phyloP scores from a whole-genome alignment of 2,888 invertebrate species.

The Nemotelus nigrinus region DNA sequence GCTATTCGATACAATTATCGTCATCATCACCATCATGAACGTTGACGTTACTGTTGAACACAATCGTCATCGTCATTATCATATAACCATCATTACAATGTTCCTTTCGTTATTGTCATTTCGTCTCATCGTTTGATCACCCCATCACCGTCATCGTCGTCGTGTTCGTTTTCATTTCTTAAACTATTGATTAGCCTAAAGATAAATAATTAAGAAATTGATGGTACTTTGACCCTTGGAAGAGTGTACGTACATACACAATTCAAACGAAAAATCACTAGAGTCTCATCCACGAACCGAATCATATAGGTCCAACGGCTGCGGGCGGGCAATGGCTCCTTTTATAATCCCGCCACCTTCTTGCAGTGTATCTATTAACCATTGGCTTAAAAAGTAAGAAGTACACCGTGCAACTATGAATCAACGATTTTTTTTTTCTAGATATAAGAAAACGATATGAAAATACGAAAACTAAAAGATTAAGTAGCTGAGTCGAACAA shows the following conservation, averaged over 20 bases:
- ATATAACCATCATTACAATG: background rate
- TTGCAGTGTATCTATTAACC: no score
- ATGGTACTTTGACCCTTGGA: conserved; percentile 31
- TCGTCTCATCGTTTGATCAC: background rate
- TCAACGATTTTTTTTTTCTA: no score
- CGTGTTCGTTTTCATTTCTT: conserved; percentile 3
- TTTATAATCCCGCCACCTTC: no score
- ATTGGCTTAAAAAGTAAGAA: no score
- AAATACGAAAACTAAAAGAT: no score
- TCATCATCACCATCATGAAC: background rate
- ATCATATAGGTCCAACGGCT: no score
- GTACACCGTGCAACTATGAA: no score
- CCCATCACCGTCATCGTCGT: conserved; percentile 1
- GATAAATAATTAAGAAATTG: conserved; percentile 40
- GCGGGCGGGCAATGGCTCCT: no score
- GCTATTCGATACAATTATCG: background rate
- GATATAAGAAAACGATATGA: no score
- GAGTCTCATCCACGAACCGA: no score
- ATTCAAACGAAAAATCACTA: no score
- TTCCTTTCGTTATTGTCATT: background rate
- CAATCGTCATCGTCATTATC: background rate
- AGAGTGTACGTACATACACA: background rate
- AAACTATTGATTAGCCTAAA: conserved; percentile 33
- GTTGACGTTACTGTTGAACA: background rate
- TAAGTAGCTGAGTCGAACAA: no score